Conservation (phyloP, 2,888 invertebrate genomes). For the Nymphalis polychloros region DNA sequence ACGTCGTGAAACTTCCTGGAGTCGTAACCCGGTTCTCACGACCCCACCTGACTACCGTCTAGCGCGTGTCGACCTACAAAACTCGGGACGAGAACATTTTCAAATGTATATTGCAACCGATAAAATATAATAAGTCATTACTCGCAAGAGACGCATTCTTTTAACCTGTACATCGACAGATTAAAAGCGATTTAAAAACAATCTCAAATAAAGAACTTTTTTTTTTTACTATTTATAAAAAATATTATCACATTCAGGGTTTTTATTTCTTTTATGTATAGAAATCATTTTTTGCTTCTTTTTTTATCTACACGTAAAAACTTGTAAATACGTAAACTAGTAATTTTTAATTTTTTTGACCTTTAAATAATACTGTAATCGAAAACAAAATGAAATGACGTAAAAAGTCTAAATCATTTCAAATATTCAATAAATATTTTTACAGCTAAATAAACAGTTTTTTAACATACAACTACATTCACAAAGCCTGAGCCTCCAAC, state of each 20-base stretch:
- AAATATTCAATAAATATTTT: not conserved
- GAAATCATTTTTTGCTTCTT: no score
- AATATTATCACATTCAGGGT: no score
- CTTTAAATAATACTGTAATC: no score
- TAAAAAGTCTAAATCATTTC: not conserved
- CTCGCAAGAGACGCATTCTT: not conserved
- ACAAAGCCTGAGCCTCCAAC: constrained; percentile 13
- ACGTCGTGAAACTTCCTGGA: constrained; percentile 13
- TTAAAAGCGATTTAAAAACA: no score
- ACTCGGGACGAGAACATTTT: constrained; percentile 53
- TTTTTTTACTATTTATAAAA: no score
- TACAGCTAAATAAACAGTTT: not conserved
- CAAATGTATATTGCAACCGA: constrained; percentile 20
- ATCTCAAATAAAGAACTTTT: not conserved
- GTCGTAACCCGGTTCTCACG: constrained; percentile 3
- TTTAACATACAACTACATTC: not conserved
- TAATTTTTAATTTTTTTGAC: no score
- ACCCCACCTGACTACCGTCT: constrained; percentile 41
- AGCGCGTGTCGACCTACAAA: constrained; percentile 65
- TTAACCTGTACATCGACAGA: no score
- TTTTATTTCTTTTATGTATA: no score
- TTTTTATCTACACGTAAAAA: no score
- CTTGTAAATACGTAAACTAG: no score
- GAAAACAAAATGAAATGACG: no score
- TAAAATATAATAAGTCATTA: not conserved